Base-by-base conservation (phyloP, 2,797 vertebrate genomes). In the Vespertilio murinus region DNA sequence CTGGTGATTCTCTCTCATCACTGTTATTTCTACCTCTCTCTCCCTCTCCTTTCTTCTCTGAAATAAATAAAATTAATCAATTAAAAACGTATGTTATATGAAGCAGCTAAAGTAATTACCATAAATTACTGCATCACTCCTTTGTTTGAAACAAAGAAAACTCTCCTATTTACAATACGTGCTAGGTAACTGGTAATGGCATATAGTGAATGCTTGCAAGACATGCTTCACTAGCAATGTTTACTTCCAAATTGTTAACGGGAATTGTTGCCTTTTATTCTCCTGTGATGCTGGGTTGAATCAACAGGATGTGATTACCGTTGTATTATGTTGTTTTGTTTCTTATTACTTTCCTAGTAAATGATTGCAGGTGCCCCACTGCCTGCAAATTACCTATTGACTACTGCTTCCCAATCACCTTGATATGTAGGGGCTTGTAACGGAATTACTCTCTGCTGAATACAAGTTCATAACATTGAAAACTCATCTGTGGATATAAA, bases 321-420 rank as follows among this genome's bases (percentile, higher is more conserved):
- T 33, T 30, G 40, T 56, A 88, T 77, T 25, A 22, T 89, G 94
- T 93, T 82, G 78, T 88, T 94, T 92, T 93, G 52, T 94, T 94
- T 92, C 93, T 93, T 92, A 86, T 91, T 95, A 77, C 73, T 22
- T 71, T 84, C 23, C 40, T 18, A 22, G 30, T 94, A 84, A 96
- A 95, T 0, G 25, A 65, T 18, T 90, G 28, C 11, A 95, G 13
- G 47, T 80, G 1, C 40, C 30, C 35, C 30, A 77, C 2, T 95
- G 64, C 52, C 64, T 94, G 74, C 42, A 95, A 81, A 96, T 92
- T 88, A 30, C 30, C 52, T 88, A 92, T 80, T 90, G 78, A 95
- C 28, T 85, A 38, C 23, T 33, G 20, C n/a, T 95, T 97, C 28
- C 69, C 88, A 95, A 90, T 94, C 30, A 77, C 52, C 86, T 59